Base-by-base conservation (phyloP, 2,888 invertebrate species). In the Bhutanitis thaidina region DNA sequence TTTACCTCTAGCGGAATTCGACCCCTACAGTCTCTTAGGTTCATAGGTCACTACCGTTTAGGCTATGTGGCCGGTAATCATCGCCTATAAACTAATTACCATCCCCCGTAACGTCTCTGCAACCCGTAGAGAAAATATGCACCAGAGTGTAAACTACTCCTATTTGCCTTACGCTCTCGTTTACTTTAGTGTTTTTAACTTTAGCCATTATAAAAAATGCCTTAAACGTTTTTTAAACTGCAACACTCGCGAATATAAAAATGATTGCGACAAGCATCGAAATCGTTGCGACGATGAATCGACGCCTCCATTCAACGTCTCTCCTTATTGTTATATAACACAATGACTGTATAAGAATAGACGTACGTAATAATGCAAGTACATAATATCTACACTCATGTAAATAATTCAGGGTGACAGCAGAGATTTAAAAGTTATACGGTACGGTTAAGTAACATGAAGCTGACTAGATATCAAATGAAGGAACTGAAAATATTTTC, bases 311-410 rank as follows among this genome's bases (percentile, higher is more conserved):
- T 57, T 64, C 61, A 59, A 65, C 65, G 65, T 59, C 58, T 59
- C 58, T 54, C 10, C 62, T 51, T 67, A 40, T 72, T 72, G 69
- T 72, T 65, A 69, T 59, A 64, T 59, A 65, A 41, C 41, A 69
- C 53, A 48, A 43, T 30, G 49, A 55, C 49, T 47, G 47, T 50
- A 20, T 20, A 53, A 40, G 13, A 53, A 48, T 43, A 45, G 43
- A 39, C 27, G 20, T 35, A 43, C 40, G 45, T 45, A 45, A 45
- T 30, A 45, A 29, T 38, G 30, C 45, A 45, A 30, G 36, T 27
- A 36, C 20, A 5, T 0, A n/a, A n/a, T n/a, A n/a, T n/a, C n/a
- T n/a, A 25, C n/a, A 30, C 7, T 45, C 29, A 45, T 12, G 36
- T 45, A 45, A n/a, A 45, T 13, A n/a, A 1, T 39, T 9, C 13